Evolutionary conservation across 53 echinoderm and acorn worm species (phyloP).

Genomic region (Holothuria leucospilota): DNA sequence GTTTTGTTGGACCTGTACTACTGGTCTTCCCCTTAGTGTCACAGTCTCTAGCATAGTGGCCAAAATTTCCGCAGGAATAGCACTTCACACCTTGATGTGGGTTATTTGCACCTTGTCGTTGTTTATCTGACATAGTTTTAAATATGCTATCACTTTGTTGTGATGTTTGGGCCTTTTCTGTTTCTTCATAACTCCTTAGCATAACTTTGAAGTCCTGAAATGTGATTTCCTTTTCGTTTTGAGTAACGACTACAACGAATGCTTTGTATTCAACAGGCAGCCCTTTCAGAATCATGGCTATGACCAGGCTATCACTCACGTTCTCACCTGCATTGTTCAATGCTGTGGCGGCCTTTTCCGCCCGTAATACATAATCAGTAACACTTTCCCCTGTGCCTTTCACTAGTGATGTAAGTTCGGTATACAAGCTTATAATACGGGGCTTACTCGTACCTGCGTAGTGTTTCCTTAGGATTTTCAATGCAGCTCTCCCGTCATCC

Average conservation of each 20-base stretch:
- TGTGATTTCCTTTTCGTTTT: no score
- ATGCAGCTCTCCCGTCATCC: constrained; percentile 47
- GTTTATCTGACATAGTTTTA: constrained; percentile 11
- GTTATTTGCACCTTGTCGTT: not conserved
- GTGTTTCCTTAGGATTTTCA: constrained; percentile 50
- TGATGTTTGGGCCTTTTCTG: constrained; percentile 16
- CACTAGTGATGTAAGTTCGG: constrained; percentile 50
- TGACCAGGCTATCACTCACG: constrained; percentile 49
- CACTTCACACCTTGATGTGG: constrained; percentile 41
- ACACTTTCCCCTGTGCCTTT: constrained; percentile 2
- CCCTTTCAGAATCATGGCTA: constrained; percentile 63
- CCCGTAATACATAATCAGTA: constrained; percentile 61
- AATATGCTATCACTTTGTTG: not conserved
- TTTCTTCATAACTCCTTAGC: no score
- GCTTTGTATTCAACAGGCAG: constrained; percentile 44
- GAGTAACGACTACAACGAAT: no score
- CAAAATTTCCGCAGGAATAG: constrained; percentile 2
- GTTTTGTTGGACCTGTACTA: not conserved
- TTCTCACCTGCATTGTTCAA: constrained; percentile 48
- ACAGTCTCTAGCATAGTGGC: constrained; percentile 15
- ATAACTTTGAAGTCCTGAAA: no score
- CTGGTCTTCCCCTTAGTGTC: not conserved
- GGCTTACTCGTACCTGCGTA: constrained; percentile 59
- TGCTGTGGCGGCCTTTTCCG: constrained; percentile 41
- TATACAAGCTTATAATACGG: constrained; percentile 47